Evolutionary conservation across 2,113 vertebrate genomes (phyloP).

Genomic region (Scatophagus argus): DNA sequence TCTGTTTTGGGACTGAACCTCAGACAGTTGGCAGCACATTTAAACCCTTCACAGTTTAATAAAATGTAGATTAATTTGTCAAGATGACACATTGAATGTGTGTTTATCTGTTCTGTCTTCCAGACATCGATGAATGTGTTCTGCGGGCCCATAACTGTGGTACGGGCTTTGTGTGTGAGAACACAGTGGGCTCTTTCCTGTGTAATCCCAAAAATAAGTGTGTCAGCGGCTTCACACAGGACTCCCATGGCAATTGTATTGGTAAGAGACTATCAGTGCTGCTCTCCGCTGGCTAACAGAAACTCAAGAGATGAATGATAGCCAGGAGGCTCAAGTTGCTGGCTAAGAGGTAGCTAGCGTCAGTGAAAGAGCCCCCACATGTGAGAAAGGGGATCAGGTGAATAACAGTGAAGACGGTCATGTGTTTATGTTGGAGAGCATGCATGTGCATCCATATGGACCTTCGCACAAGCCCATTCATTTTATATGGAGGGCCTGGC

Average conservation of each 20-base stretch:
- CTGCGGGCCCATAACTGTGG: constrained; percentile 85
- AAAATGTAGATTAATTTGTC: neutral
- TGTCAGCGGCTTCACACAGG: constrained; percentile 91
- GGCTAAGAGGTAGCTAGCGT: no score
- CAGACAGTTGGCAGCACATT: neutral
- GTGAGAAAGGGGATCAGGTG: no score
- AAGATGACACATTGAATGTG: neutral
- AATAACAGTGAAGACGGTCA: no score
- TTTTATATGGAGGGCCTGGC: no score
- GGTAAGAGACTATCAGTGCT: constrained; percentile 81
- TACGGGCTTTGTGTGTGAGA: constrained; percentile 86
- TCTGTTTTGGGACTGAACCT: constrained; percentile 35
- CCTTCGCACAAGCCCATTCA: no score
- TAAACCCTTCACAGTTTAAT: neutral
- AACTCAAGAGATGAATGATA: no score
- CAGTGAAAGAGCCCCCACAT: no score
- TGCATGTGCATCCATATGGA: no score
- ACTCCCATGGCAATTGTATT: constrained; percentile 91
- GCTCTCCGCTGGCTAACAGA: neutral
- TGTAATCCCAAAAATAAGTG: constrained; percentile 89
- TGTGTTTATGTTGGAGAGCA: no score
- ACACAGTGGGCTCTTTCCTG: constrained; percentile 90
- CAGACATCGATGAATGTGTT: constrained; percentile 91
- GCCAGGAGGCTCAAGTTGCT: no score
- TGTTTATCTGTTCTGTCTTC: constrained; percentile 7